Base-by-base conservation (phyloP, 2,888 invertebrate species). In the Linnaemya vulpina region DNA sequence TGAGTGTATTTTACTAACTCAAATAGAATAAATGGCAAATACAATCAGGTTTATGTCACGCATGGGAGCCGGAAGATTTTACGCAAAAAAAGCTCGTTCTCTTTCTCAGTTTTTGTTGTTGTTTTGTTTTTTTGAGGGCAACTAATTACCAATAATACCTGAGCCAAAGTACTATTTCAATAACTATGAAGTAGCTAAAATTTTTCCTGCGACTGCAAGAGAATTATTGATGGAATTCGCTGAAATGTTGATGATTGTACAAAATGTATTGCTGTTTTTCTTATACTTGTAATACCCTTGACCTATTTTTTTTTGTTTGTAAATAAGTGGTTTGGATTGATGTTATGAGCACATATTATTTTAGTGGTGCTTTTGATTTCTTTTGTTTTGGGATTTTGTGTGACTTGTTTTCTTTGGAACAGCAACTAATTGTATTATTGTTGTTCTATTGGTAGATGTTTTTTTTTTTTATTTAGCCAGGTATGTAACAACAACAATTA, bases 21-120 rank as follows among this genome's bases (percentile, higher is more conserved):
- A 25, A 55, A 53, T 20, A 13, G 35, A 53, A 63, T 5, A 25
- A 11, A 20, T 0, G 0, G 13, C 46, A 60, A 53, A 43, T 17
- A 30, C 51, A 80, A 68, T 74, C 58, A 68, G 43, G 43, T 81
- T 81, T 60, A 62, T 81, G 81, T 75, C 81, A 81, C 60, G 75
- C 74, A 68, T 74, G 53, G 53, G 46, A 60, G 55, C 11, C 30
- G 60, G 49, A 62, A 67, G 73, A 74, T 63, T 53, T 68, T 53
- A 74, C 74, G 60, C 67, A 80, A 80, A 74, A 58, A 60, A 17
- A 38, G 10, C 11, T 30, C 30, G 5, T 30, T 30, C 30, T 30
- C 30, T 30, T 30, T 30, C 3, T 30, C 38, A 11, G 20, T 38
- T 17, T 49, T 35, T 30, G 30, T 30, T 30, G 5, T 30, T 30